phyloP scores from a whole-genome alignment of 2,797 vertebrate genomes.

The Enteromius thamalakanensis region DNA sequence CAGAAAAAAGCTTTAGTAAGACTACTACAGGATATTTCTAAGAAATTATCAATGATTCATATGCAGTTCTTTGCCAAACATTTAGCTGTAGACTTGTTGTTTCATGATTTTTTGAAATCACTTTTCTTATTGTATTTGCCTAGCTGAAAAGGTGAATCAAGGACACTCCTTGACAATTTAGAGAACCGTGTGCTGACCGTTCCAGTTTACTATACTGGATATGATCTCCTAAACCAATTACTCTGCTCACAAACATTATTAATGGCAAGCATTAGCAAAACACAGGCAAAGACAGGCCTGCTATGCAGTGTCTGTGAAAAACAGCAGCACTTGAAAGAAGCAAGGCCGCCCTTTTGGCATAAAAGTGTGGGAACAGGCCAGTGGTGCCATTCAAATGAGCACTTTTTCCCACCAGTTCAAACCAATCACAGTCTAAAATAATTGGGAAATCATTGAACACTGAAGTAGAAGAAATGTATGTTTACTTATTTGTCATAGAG shows the following conservation, averaged over 20 bases:
- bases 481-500: background rate
- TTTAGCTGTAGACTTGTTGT: background rate
- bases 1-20: background rate
- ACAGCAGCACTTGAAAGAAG: slow-evolving; percentile 27
- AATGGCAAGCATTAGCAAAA: slow-evolving; percentile 41
- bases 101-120: background rate
- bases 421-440: slow-evolving; percentile 36
- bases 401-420: slow-evolving; percentile 32
- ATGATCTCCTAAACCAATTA: slow-evolving; percentile 28
- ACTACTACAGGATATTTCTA: background rate
- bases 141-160: slow-evolving; percentile 11
- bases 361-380: slow-evolving; percentile 53
- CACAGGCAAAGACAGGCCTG: slow-evolving; percentile 14
- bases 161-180: background rate
- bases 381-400: slow-evolving; percentile 26
- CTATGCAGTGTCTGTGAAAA: slow-evolving; percentile 27
- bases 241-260: slow-evolving; percentile 34
- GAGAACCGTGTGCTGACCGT: background rate
- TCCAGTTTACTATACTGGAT: slow-evolving; percentile 16
- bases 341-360: slow-evolving; percentile 41
- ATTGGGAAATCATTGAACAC: slow-evolving; percentile 37
- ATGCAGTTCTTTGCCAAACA: background rate
- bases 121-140: slow-evolving; percentile 23
- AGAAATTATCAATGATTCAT: background rate
- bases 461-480: background rate